Percentiles rank a stretch among this genome's conserved stretches.
Evolutionary conservation across 2,888 invertebrate genomes (phyloP).

Genomic region (Agonopterix subpropinquella): DNA sequence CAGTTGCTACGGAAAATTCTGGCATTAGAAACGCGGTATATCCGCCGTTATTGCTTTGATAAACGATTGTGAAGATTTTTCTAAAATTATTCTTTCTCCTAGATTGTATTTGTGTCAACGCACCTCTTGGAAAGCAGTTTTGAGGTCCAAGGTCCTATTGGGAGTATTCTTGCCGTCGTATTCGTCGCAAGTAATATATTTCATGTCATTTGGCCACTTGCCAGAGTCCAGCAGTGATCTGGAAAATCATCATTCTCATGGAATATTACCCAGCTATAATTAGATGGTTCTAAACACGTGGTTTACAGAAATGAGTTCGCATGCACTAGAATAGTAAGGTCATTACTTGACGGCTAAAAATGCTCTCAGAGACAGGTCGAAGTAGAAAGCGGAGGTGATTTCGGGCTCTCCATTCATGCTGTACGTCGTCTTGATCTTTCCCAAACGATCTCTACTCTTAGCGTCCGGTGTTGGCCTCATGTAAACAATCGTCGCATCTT

Average conservation of each 20-base stretch:
- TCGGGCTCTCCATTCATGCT: conserved; percentile 83
- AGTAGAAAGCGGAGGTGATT: conserved; percentile 90
- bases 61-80: too few species aligned
- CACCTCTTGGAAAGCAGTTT: conserved; percentile 81
- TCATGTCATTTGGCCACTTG: conserved; percentile 83
- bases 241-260: conserved; percentile 61
- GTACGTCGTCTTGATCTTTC: conserved; percentile 81
- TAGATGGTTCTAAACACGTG: conserved; percentile 45
- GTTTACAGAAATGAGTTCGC: conserved; percentile 38
- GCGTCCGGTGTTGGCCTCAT: conserved; percentile 83
- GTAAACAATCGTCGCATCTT: conserved; percentile 85
- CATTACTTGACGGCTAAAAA: conserved; percentile 84
- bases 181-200: conserved; percentile 85
- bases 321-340: conserved; percentile 33
- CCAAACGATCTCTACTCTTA: conserved; percentile 81
- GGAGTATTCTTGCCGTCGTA: conserved; percentile 86
- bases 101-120: conserved; percentile 22
- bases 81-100: conserved; percentile 6
- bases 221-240: conserved; percentile 83
- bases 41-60: too few species aligned
- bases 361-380: conserved; percentile 86
- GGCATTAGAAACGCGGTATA: neutral
- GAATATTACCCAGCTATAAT: conserved; percentile 57
- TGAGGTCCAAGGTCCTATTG: conserved; percentile 82
- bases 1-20: neutral